Evolutionary conservation across 2,113 vertebrate genomes (phyloP), one percentile per base, ranked within the genome.

Genomic region (Thymallus thymallus): DNA sequence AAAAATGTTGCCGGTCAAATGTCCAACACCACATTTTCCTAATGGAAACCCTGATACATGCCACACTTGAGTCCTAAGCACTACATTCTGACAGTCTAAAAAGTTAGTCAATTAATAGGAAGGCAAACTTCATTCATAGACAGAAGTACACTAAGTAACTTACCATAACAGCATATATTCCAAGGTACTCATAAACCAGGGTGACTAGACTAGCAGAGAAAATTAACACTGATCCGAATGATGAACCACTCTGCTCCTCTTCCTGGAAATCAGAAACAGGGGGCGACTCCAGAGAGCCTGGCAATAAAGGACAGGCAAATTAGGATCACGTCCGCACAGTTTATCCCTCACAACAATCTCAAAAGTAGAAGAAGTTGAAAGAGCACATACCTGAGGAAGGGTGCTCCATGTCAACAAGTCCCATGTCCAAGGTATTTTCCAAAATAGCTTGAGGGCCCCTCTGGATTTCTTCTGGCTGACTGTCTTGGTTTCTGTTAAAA

Each of bases 401-500:
- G 5, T 41, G 72, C 22, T 93, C 84, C 65, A 88, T 77, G 66
- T 91, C 85, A 5, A 90, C 80, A 56, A 91, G 78, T 1, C 82
- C 88, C 61, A 87, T 60, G 13, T 93, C 91, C 13, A 88, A 65
- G 0, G 88, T 77, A 48, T 81, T 92, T 56, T 92, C 91, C 67
- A 90, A 63, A 72, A 84, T 86, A 61, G 82, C 73, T 75, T 90
- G 87, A 46, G 89, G 87, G 32, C 81, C 76, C 77, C 80, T 90
- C 46, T 87, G 86, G 41, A 90, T 80, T 23, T 91, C 89, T 3
- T 92, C 85, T 20, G 80, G 81, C 51, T 80, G 88, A 75, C 86
- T 79, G 69, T 92, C 89, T 86, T 92, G 79, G 69, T 93, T 93
- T 82, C 82, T 85, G 74, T 90, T 91, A 22, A 91, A 91, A 75